Percentiles rank a stretch among this genome's conserved stretches.
phyloP scores from a whole-genome alignment of 2,113 vertebrate species.

The Hiodon alosoides region DNA sequence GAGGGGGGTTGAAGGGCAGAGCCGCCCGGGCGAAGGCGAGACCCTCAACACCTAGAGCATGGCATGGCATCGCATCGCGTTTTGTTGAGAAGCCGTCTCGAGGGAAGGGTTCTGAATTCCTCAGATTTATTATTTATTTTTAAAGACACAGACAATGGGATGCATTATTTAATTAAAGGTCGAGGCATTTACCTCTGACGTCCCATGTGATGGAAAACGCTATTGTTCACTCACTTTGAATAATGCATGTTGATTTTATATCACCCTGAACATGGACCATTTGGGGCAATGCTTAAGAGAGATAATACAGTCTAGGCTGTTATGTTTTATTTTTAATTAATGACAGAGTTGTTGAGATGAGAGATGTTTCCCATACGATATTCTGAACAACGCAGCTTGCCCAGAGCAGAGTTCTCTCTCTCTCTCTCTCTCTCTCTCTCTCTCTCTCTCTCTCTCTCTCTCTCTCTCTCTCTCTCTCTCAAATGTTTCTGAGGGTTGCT shows the following conservation, averaged over 20 bases:
- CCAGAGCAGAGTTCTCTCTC: too few relatives aligned
- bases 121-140: constrained; percentile 31
- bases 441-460: too few relatives aligned
- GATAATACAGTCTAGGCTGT: neutral
- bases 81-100: neutral
- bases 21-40: too few relatives aligned
- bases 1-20: too few relatives aligned
- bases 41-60: too few relatives aligned
- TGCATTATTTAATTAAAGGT: constrained; percentile 35
- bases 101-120: constrained; percentile 25
- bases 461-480: too few relatives aligned
- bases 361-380: neutral
- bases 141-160: constrained; percentile 26
- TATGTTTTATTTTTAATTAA: neutral
- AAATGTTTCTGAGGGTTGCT: constrained; percentile 5
- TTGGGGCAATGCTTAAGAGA: neutral
- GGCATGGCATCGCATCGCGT: neutral
- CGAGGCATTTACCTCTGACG: constrained; percentile 30
- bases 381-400: too few relatives aligned
- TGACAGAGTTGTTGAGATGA: neutral
- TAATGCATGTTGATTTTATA: constrained; percentile 15
- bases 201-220: neutral
- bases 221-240: constrained; percentile 18
- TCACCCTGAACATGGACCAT: constrained; percentile 17
- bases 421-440: too few relatives aligned